These are phyloP conservation scores for Calliphora vomitoria DNA, from an alignment of 2,888 invertebrate species.

Conservation along the genomic window DNA sequence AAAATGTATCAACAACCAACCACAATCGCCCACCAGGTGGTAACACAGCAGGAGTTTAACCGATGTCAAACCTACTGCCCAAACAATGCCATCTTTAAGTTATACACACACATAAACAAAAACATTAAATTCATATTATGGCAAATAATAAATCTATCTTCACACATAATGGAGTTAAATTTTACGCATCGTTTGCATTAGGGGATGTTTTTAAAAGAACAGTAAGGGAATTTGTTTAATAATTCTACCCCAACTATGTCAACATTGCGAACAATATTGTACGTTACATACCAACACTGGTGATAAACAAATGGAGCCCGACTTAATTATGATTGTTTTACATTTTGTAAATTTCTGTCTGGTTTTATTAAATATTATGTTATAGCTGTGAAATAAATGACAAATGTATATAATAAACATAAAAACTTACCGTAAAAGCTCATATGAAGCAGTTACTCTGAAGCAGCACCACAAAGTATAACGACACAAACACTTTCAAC, in stretches of 20 bases:
- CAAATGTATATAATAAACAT: no score
- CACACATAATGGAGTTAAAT: constrained; percentile 23
- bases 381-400: no score
- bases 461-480: no score
- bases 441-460: no score
- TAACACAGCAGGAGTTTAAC: constrained; percentile 41
- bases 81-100: constrained; percentile 21
- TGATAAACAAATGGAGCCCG: no score
- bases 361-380: no score
- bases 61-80: constrained; percentile 39
- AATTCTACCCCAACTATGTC: background rate
- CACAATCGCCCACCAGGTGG: constrained; percentile 56
- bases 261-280: background rate
- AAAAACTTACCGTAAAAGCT: no score
- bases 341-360: no score
- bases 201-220: constrained; percentile 26
- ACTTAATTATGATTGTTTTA: no score
- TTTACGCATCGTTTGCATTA: background rate
- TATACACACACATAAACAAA: constrained; percentile 1
- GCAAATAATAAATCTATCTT: constrained; percentile 2
- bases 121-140: background rate
- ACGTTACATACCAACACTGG: background rate
- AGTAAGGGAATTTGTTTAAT: background rate
- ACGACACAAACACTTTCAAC: no score
- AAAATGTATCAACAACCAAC: constrained; percentile 24